Evolutionary conservation across 2,797 vertebrate genomes (phyloP), one percentile per base, ranked within the genome.

Genomic region (Channa striata): DNA sequence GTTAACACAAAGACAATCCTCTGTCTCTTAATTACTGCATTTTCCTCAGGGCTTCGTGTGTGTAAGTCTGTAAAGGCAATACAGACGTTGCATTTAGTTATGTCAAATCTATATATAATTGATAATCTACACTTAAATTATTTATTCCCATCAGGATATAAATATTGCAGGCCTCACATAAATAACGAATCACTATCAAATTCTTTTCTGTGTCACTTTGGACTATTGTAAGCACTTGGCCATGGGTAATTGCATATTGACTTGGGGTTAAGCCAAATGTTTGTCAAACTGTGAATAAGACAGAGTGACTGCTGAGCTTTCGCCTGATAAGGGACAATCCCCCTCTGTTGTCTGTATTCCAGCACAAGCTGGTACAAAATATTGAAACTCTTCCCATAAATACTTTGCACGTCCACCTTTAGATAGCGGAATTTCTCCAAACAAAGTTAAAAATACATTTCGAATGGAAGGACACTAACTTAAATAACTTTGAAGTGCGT

Each of bases 161-260:
- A 88, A 91, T 89, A 88, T 84, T 87, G 84, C 74, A 92, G 75
- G n/a, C 59, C 59, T 63, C 43, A 65, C 63, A 83, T 91, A 56
- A 86, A 90, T 88, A 89, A 88, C 90, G 68, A 77, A 86, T 75
- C 65, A 20, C 68, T 57, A 82, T 91, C 86, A 90, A 74, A 87
- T 89, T 85, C 51, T 75, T 80, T 85, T 84, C 72, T 77, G 71
- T 86, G 77, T 75, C 77, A 77, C 69, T 79, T 72, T 64, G 62
- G 82, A 87, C 81, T 58, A 65, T 85, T 88, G 74, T 86, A 75
- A 88, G 79, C 68, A 74, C 77, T 88, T 81, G 77, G 83, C 75
- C 62, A 74, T 76, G 81, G 77, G 67, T 91, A 93, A 90, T 90
- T 90, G 84, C 72, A 69, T 90, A 88, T 88, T 88, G 92, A 91